These are phyloP conservation scores for Entomobrya proxima DNA, from an alignment of 2,888 invertebrate genomes.

Conservation along the genomic window DNA sequence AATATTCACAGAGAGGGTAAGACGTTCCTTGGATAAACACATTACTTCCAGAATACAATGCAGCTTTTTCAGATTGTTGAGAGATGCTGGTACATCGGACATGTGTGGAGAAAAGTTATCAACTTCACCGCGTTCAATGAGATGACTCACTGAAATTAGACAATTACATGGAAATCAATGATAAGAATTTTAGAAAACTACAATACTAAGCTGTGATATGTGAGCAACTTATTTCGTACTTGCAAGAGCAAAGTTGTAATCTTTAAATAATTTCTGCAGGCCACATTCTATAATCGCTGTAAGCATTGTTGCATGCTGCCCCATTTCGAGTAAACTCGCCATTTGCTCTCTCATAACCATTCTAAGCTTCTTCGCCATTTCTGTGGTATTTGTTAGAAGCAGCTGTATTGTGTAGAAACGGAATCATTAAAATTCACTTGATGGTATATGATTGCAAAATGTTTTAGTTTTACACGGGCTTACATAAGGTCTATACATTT, in stretches of 20 bases:
- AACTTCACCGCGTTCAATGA: slow-evolving; percentile 68
- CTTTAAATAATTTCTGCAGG: slow-evolving; percentile 71
- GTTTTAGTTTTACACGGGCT: slow-evolving; percentile 18
- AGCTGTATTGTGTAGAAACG: slow-evolving; percentile 59
- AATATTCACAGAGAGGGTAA: slow-evolving; percentile 65
- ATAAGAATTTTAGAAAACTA: neutral
- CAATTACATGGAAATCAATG: too few species aligned
- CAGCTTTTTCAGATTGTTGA: slow-evolving; percentile 70
- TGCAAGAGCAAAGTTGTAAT: slow-evolving; percentile 72
- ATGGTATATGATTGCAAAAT: neutral
- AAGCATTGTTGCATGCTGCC: slow-evolving; percentile 54
- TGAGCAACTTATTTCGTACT: slow-evolving; percentile 60
- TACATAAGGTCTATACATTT: slow-evolving; percentile 74
- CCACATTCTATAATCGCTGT: slow-evolving; percentile 72
- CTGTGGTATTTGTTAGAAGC: slow-evolving; percentile 69
- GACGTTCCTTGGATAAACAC: slow-evolving; percentile 69
- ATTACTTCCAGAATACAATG: slow-evolving; percentile 73
- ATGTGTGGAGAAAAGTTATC: slow-evolving; percentile 61
- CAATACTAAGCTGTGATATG: neutral
- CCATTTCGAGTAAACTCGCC: slow-evolving; percentile 59
- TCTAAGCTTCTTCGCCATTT: slow-evolving; percentile 57
- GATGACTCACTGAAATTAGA: slow-evolving; percentile 68
- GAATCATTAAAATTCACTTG: neutral
- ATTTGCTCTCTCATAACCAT: slow-evolving; percentile 60
- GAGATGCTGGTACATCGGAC: slow-evolving; percentile 49